Evolutionary conservation across 2,797 vertebrate genomes (phyloP).

Genomic region (Pelodytes ibericus): DNA sequence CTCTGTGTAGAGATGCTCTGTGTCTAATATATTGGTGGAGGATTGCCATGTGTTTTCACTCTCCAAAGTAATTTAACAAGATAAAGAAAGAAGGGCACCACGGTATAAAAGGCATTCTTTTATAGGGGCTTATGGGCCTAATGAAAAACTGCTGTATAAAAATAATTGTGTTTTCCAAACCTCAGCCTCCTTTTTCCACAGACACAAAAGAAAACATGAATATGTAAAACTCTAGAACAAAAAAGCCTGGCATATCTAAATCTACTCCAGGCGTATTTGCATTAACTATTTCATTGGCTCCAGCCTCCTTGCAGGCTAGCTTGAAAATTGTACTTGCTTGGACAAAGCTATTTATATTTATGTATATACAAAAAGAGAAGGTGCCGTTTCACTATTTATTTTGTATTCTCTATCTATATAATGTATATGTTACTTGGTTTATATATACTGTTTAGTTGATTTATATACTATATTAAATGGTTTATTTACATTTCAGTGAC

Average conservation of each 20-base stretch:
- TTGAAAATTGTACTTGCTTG: too few species aligned
- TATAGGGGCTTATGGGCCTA: slow-evolving; percentile 15
- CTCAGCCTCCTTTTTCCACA: neutral
- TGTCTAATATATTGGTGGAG: neutral
- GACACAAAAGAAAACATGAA: slow-evolving; percentile 25
- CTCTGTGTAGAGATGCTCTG: neutral
- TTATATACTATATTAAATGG: too few species aligned
- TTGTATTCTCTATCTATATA: too few species aligned
- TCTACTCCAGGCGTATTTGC: neutral
- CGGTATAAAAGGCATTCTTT: neutral
- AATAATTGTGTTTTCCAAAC: slow-evolving; percentile 9
- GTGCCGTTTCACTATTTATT: too few species aligned
- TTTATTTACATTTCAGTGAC: too few species aligned
- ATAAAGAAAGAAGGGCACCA: slow-evolving; percentile 3
- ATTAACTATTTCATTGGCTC: neutral
- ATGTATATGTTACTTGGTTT: too few species aligned
- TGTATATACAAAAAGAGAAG: too few species aligned
- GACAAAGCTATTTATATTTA: too few species aligned
- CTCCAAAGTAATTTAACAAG: neutral
- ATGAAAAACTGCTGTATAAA: slow-evolving; percentile 21
- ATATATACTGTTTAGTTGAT: too few species aligned
- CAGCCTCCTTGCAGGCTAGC: too few species aligned
- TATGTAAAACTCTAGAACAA: slow-evolving; percentile 10
- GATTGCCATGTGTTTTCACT: slow-evolving; percentile 13
- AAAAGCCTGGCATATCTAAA: slow-evolving; percentile 25